A percentile compares a stretch with the other conserved stretches of the same genome.
phyloP scores from a whole-genome alignment of 1,140 invertebrate genomes.

The Hycleus cichorii region DNA sequence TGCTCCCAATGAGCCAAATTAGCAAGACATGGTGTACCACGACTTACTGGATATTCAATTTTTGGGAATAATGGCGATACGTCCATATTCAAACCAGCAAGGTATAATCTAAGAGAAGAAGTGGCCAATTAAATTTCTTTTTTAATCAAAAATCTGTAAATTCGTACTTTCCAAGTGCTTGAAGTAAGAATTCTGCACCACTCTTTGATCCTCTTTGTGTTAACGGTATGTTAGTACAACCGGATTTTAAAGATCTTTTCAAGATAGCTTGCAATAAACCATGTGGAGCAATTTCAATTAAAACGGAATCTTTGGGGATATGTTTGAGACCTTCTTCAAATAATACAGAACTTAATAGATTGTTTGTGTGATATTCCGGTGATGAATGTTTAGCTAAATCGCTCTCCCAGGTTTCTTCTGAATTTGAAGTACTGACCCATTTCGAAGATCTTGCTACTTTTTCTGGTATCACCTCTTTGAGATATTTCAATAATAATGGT shows the following conservation, averaged over 20 bases:
- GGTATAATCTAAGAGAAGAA: constrained; percentile 31
- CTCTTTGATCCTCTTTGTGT: constrained; percentile 69
- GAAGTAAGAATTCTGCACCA: constrained; percentile 61
- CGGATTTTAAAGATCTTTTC: constrained; percentile 49
- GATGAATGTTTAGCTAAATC: constrained; percentile 63
- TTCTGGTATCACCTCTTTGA: constrained; percentile 62
- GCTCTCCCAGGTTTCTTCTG: constrained; percentile 68
- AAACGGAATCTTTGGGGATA: constrained; percentile 71
- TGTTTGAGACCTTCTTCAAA: constrained; percentile 75
- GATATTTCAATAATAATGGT: constrained; percentile 62
- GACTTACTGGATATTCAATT: constrained; percentile 69
- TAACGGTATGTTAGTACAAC: constrained; percentile 65
- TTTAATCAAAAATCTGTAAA: neutral
- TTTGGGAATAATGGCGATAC: constrained; percentile 51
- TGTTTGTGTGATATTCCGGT: constrained; percentile 90
- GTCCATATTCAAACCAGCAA: constrained; percentile 37
- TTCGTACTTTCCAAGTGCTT: constrained; percentile 64
- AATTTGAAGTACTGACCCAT: constrained; percentile 85
- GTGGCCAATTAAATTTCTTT: neutral
- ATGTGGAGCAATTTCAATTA: constrained; percentile 78
- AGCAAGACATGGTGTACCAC: constrained; percentile 68
- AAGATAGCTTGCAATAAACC: constrained; percentile 68
- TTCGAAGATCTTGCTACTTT: constrained; percentile 63
- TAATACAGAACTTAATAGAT: constrained; percentile 73
- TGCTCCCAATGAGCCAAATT: constrained; percentile 88